Evolutionary conservation across 2,797 vertebrate genomes (phyloP).

Genomic region (Hyperoplus immaculatus): DNA sequence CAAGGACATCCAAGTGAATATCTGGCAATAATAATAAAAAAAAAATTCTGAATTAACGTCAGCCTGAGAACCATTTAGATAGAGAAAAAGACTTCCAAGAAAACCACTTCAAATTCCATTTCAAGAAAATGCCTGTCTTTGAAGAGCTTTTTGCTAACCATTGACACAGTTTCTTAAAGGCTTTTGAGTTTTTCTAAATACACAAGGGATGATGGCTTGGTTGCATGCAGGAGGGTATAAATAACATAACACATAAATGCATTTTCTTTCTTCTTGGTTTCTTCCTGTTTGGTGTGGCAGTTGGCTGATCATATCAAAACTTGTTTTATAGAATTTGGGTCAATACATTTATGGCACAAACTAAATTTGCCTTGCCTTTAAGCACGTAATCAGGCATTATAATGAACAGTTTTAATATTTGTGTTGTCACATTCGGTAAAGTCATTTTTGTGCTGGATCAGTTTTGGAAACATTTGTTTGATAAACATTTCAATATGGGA

Average conservation of each 20-base stretch:
- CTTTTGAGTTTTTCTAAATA: not conserved
- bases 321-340: constrained; percentile 13
- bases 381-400: not conserved
- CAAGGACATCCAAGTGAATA: constrained; percentile 1
- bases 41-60: constrained; percentile 11
- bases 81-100: constrained; percentile 32
- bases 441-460: constrained; percentile 36
- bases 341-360: constrained; percentile 7
- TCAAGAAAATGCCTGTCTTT: not conserved
- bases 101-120: constrained; percentile 35
- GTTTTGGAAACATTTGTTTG: constrained; percentile 64
- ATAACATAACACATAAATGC: not conserved
- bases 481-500: constrained; percentile 70
- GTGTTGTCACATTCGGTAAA: constrained; percentile 22
- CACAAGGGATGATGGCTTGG: not conserved
- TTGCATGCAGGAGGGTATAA: constrained; percentile 5
- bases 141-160: not conserved
- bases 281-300: not conserved
- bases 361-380: constrained; percentile 7
- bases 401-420: constrained; percentile 20
- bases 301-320: constrained; percentile 3
- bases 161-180: not conserved
- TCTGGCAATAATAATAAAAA: not conserved
- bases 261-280: not conserved
- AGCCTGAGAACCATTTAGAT: constrained; percentile 43